These are phyloP conservation scores for Saturnia japonica DNA, from an alignment of 2,888 invertebrate species.

Conservation along the genomic window DNA sequence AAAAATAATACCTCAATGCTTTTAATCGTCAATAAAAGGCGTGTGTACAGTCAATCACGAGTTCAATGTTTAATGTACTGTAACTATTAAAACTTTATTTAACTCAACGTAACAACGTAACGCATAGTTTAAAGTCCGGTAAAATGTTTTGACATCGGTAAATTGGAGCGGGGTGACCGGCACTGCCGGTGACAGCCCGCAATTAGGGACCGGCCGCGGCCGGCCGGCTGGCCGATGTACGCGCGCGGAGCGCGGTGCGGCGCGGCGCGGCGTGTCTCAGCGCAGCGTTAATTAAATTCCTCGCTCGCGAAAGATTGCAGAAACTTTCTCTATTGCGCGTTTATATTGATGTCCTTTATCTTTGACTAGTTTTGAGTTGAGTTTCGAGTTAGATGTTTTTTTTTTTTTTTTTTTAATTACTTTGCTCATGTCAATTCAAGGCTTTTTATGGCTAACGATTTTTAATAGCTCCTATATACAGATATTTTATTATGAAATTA, in stretches of 20 bases:
- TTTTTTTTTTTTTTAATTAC: constrained; percentile 21
- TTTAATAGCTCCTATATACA: background rate
- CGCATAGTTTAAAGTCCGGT: constrained; percentile 36
- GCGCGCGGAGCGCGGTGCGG: constrained; percentile 34
- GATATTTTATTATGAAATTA: background rate
- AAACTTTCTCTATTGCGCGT: constrained; percentile 53
- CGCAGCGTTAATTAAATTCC: constrained; percentile 74
- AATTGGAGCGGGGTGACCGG: constrained; percentile 44
- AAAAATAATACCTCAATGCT: too few relatives aligned
- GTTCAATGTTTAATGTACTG: background rate
- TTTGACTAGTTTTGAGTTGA: constrained; percentile 47
- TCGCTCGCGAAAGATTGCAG: constrained; percentile 47
- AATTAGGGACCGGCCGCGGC: constrained; percentile 56
- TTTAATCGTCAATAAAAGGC: background rate
- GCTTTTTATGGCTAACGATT: background rate
- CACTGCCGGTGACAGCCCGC: constrained; percentile 61
- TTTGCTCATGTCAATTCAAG: background rate
- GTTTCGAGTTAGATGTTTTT: constrained; percentile 25
- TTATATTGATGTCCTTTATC: constrained; percentile 49
- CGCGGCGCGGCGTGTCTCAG: constrained; percentile 46
- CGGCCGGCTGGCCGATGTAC: constrained; percentile 44
- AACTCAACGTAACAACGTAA: constrained; percentile 26
- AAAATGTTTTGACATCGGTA: constrained; percentile 53
- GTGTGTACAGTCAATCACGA: background rate
- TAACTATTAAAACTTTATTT: constrained; percentile 17